These are phyloP conservation scores for Rhabdornis inornatus DNA, from an alignment of 2,113 vertebrate species.

Conservation along the genomic window DNA sequence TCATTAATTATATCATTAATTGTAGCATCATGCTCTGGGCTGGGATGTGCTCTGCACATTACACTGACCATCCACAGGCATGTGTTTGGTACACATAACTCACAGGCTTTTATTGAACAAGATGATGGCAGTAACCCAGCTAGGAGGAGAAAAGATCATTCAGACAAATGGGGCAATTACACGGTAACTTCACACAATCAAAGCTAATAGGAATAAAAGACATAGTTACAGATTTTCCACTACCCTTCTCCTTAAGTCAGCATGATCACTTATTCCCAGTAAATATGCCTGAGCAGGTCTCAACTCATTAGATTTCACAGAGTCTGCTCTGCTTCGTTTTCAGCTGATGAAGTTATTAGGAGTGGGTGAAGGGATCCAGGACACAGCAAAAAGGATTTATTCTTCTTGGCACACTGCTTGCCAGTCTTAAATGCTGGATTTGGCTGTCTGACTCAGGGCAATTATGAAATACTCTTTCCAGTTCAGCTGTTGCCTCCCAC, in stretches of 20 bases:
- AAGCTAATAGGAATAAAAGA: constrained; percentile 49
- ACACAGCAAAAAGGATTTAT: constrained; percentile 48
- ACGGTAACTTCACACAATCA: constrained; percentile 44
- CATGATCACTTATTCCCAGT: constrained; percentile 13
- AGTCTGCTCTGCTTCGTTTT: constrained; percentile 23
- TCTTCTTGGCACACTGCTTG: constrained; percentile 26
- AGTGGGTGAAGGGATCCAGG: constrained; percentile 44
- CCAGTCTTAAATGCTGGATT: constrained; percentile 40
- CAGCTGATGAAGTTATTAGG: constrained; percentile 42
- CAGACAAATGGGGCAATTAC: constrained; percentile 52
- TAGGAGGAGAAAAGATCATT: constrained; percentile 24
- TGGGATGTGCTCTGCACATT: not conserved
- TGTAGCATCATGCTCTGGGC: not conserved
- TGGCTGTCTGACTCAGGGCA: constrained; percentile 59
- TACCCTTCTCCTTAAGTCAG: constrained; percentile 35
- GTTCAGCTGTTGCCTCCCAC: constrained; percentile 60
- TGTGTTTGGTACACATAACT: not conserved
- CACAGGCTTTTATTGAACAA: not conserved
- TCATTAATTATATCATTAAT: not conserved
- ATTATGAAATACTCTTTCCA: constrained; percentile 56
- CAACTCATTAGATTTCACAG: constrained; percentile 26
- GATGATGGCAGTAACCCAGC: not conserved
- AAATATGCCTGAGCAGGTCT: constrained; percentile 2
- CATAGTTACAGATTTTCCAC: constrained; percentile 29
- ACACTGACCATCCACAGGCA: not conserved